Base-by-base conservation (phyloP, 2,888 invertebrate genomes). In the Drosophila barbarae region DNA sequence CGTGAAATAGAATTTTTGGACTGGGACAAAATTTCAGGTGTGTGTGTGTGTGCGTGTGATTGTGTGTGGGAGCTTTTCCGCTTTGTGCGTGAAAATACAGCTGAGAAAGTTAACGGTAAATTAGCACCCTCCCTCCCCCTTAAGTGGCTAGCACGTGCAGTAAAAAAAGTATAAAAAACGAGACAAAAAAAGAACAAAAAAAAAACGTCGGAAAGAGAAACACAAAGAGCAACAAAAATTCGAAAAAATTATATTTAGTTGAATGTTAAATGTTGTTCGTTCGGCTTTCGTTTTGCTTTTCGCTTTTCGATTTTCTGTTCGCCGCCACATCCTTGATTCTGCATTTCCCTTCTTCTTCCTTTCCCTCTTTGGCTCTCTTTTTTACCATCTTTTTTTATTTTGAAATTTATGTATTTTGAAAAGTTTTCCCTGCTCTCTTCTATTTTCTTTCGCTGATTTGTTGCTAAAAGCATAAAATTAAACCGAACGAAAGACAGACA, bases 371-470 rank as follows among this genome's bases (percentile, higher is more conserved):
- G 36, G 12, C 35, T 53, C 18, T 12, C 30, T 13, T 12, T 18
- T 47, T 30, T 26, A 56, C 55, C 47, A 34, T 58, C 51, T 51
- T 66, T 51, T 66, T 39, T 66, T 42, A 39, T 49, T 58, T 47
- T 30, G 13, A 60, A 61, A 74, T 76, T 71, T 69, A 83, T 80
- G 72, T 80, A 77, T 83, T 83, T 83, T 69, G 67, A 77, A 79
- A 83, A 54, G 21, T 47, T 60, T 58, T 51, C 13, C 15, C 26
- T 30, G 23, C 23, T 36, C 23, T 46, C 28, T 23, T 26, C 21
- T n/a, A 18, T 35, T 50, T 63, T 46, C 51, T 35, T 35, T 56
- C 30, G 5, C 21, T 53, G 18, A 41, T 34, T 26, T 42, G 26
- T n/a, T 42, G 64, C 57, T 65, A 71, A 76, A 77, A 68, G 73